Conservation (phyloP, 2,113 vertebrate species). For the Bettongia penicillata region DNA sequence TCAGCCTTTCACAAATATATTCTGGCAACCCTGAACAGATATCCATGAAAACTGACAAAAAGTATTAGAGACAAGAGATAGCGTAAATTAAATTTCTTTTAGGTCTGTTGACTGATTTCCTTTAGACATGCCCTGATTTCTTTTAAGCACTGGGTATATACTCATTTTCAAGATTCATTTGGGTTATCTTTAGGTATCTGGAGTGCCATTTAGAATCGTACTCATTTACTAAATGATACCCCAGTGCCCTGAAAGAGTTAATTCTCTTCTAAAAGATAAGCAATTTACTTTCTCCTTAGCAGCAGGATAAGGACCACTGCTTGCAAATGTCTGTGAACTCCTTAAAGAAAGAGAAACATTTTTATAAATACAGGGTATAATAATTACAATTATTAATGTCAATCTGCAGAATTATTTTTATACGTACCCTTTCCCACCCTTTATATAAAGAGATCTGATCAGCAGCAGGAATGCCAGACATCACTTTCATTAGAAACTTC, state of each 20-base stretch:
- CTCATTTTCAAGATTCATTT: constrained; percentile 67
- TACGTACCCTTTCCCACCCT: constrained; percentile 24
- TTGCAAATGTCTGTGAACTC: constrained; percentile 66
- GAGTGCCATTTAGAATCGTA: constrained; percentile 76
- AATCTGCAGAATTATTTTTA: constrained; percentile 42
- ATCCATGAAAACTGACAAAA: constrained; percentile 65
- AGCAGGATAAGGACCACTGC: constrained; percentile 70
- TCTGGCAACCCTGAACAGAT: constrained; percentile 65
- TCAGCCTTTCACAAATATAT: constrained; percentile 76
- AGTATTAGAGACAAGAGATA: constrained; percentile 68
- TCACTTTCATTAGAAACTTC: background rate
- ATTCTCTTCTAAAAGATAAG: constrained; percentile 76
- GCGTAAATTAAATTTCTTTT: constrained; percentile 52
- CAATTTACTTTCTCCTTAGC: constrained; percentile 80
- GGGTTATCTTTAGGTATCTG: constrained; percentile 48
- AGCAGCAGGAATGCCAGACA: background rate
- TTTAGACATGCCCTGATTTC: constrained; percentile 73
- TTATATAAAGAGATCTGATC: constrained; percentile 29
- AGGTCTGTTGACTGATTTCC: constrained; percentile 71
- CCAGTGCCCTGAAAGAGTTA: constrained; percentile 79
- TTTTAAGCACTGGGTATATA: constrained; percentile 73
- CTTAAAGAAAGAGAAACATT: constrained; percentile 34
- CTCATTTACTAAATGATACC: constrained; percentile 80
- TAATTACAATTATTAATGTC: constrained; percentile 65
- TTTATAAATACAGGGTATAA: constrained; percentile 64